Conservation (phyloP, 2,113 vertebrate genomes). For the Anarrhichthys ocellatus region DNA sequence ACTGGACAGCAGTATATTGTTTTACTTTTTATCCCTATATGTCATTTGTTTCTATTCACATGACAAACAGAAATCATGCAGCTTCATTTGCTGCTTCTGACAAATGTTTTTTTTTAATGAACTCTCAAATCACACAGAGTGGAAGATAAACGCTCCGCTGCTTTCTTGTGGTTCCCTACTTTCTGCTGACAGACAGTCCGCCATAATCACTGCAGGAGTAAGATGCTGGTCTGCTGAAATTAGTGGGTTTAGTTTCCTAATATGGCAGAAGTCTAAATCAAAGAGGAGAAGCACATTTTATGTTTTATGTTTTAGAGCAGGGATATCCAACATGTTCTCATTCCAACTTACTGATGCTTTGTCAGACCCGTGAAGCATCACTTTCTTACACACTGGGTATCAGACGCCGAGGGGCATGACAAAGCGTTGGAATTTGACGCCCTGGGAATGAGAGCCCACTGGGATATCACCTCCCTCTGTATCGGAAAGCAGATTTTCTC, state of each 20-base stretch:
- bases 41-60: too few species aligned
- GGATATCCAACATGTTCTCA: not conserved
- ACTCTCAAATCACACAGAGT: not conserved
- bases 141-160: constrained; percentile 21
- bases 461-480: not conserved
- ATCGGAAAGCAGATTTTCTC: not conserved
- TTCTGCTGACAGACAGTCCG: constrained; percentile 3
- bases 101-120: constrained; percentile 14
- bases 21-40: not conserved
- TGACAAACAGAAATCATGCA: not conserved
- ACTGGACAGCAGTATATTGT: not conserved
- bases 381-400: not conserved
- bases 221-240: constrained; percentile 19
- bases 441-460: not conserved
- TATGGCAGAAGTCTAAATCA: constrained; percentile 6
- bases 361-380: too few species aligned
- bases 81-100: not conserved
- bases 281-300: constrained; percentile 1
- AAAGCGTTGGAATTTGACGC: not conserved
- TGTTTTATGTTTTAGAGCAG: not conserved
- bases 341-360: not conserved
- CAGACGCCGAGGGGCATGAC: not conserved
- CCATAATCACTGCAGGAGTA: constrained; percentile 4
- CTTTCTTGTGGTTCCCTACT: constrained; percentile 34
- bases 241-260: not conserved